Base-by-base conservation (phyloP, 2,888 invertebrate species). In the Sphecodes monilicornis region DNA sequence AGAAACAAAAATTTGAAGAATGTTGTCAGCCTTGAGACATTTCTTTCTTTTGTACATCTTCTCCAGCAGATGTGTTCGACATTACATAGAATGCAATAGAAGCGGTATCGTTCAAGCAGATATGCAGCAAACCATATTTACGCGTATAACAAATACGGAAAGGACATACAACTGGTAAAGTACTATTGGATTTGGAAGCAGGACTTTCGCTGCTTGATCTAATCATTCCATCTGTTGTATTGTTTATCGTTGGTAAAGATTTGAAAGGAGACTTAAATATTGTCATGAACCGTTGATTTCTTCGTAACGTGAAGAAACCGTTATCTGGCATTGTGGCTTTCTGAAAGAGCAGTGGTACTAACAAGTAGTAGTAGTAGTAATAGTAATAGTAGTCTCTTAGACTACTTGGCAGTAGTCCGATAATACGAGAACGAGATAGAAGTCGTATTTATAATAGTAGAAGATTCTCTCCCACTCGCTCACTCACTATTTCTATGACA, bases 231-330 rank as follows among this genome's bases (percentile, higher is more conserved):
- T 94, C 93, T 91, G 94, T 93, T 77, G 90, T 90, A 86, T 93
- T 91, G 81, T 91, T 92, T 91, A 94, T 94, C 78, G 92, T 86
- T 66, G 94, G 94, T 79, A 94, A 91, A 69, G 94, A 94, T 91
- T 94, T 94, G 88, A 94, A 94, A 73, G 94, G 94, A 82, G 92
- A 91, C 87, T 90, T 94, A 90, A 94, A 91, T 82, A 94, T 89
- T 82, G 92, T 92, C 91, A 93, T 91, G 60, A 94, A 90, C 88
- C 93, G 89, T 90, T 94, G 93, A 91, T 94, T 94, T 90, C 92
- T 92, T 89, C 93, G 89, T 81, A 94, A 84, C 72, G 94, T 94
- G 89, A 93, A 94, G 57, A 94, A 91, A 92, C 94, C 93, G 87
- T 90, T 94, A 87, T 94, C 93, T 87, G 92, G 86, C 84, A 93